These are phyloP conservation scores for Agapornis roseicollis DNA, from an alignment of 2,113 vertebrate species.

Conservation along the genomic window DNA sequence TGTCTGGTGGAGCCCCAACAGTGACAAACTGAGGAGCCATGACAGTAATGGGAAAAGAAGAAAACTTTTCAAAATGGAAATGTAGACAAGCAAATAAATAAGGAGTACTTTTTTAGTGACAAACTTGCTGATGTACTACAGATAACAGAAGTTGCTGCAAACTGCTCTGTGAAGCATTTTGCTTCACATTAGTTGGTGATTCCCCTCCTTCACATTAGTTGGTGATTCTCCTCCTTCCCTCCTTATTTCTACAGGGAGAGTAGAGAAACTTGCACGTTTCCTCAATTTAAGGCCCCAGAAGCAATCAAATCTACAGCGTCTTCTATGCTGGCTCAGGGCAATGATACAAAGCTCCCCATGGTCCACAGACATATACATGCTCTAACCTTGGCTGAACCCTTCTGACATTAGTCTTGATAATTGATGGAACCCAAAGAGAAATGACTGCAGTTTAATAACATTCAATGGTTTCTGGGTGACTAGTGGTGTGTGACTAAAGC, in stretches of 20 bases:
- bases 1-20: not conserved
- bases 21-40: fast-evolving
- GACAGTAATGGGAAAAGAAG: not conserved
- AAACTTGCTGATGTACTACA: not conserved
- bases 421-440: slow-evolving; percentile 44
- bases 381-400: slow-evolving; percentile 68
- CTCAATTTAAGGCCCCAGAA: slow-evolving; percentile 24
- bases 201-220: not conserved
- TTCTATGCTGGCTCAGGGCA: slow-evolving; percentile 11
- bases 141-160: not conserved
- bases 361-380: slow-evolving; percentile 15
- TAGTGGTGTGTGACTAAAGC: slow-evolving; percentile 67
- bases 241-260: not conserved
- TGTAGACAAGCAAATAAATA: not conserved
- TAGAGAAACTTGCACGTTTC: not conserved
- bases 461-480: slow-evolving; percentile 56
- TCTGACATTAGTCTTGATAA: slow-evolving; percentile 45
- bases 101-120: not conserved
- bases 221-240: not conserved
- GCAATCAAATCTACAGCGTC: not conserved
- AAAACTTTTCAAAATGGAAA: not conserved
- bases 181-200: not conserved
- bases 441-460: slow-evolving; percentile 59
- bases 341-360: slow-evolving; percentile 39
- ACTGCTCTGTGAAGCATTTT: not conserved